phyloP scores from a whole-genome alignment of 1,140 invertebrate species.

The Dendroctonus valens region DNA sequence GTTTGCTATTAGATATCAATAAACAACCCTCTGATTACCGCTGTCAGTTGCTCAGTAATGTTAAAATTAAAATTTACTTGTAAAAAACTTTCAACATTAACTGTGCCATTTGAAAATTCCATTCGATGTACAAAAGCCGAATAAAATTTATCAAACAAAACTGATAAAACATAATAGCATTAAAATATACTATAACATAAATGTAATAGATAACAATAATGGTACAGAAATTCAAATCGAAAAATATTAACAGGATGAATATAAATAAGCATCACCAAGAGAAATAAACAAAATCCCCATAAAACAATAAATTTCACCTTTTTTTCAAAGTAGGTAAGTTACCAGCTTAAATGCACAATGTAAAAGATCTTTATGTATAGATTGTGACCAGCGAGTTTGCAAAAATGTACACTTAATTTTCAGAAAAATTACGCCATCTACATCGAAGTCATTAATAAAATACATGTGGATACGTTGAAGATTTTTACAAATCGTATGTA shows the following conservation, averaged over 20 bases:
- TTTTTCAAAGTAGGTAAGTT: no score
- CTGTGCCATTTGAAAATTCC: constrained; percentile 11
- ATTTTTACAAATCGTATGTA: no score
- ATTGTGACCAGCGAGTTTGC: no score
- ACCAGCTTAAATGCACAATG: no score
- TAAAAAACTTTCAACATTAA: constrained; percentile 14
- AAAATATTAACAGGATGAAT: constrained; percentile 38
- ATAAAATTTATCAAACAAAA: constrained; percentile 43
- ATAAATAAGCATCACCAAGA: constrained; percentile 35
- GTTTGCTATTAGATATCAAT: background rate
- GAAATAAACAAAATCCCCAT: constrained; percentile 19
- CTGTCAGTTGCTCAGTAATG: constrained; percentile 21
- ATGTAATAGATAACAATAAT: constrained; percentile 39
- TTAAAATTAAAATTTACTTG: constrained; percentile 4
- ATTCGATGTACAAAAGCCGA: constrained; percentile 23
- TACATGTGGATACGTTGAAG: no score
- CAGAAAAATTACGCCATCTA: no score
- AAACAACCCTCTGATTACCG: constrained; percentile 10
- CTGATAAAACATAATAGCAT: constrained; percentile 34
- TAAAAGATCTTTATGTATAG: no score
- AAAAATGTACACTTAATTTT: no score
- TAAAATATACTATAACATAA: constrained; percentile 44
- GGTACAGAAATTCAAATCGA: constrained; percentile 29
- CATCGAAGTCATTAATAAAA: no score
- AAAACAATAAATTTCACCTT: background rate